phyloP scores from a whole-genome alignment of 2,888 invertebrate genomes.

The Endomychus coccineus region DNA sequence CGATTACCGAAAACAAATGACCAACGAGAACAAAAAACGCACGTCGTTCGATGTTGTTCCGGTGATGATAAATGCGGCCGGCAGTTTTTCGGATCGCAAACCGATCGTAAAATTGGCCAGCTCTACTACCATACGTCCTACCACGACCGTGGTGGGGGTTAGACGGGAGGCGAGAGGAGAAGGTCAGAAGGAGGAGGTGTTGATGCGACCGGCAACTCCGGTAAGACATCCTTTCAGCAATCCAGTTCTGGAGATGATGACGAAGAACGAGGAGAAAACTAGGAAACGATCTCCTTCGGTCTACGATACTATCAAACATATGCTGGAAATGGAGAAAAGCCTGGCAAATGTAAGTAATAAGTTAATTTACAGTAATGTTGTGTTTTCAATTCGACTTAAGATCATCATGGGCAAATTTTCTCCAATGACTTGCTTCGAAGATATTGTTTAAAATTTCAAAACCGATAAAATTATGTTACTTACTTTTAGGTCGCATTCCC shows the following conservation, averaged over 20 bases:
- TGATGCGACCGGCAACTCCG: constrained; percentile 54
- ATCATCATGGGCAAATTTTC: no score
- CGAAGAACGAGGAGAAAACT: constrained; percentile 31
- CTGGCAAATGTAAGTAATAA: constrained; percentile 54
- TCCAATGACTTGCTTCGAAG: no score
- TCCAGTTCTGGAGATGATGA: constrained; percentile 48
- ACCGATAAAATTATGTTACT: no score
- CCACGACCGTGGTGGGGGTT: constrained; percentile 18
- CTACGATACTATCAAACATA: constrained; percentile 51
- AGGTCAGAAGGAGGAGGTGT: constrained; percentile 59
- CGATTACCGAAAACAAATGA: no score
- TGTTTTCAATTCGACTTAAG: no score
- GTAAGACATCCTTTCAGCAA: constrained; percentile 48
- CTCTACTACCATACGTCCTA: constrained; percentile 37
- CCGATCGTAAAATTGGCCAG: constrained; percentile 37
- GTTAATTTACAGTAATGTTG: no score
- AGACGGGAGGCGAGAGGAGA: constrained; percentile 27
- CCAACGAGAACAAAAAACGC: constrained; percentile 15
- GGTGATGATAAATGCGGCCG: no score
- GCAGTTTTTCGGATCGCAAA: no score
- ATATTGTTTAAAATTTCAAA: no score
- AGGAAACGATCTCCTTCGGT: constrained; percentile 44
- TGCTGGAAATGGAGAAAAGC: constrained; percentile 50
- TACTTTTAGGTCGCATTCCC: no score
- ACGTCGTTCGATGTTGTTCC: constrained; percentile 13